Conservation (phyloP, 2,888 invertebrate species). For the Uropetala carovei region DNA sequence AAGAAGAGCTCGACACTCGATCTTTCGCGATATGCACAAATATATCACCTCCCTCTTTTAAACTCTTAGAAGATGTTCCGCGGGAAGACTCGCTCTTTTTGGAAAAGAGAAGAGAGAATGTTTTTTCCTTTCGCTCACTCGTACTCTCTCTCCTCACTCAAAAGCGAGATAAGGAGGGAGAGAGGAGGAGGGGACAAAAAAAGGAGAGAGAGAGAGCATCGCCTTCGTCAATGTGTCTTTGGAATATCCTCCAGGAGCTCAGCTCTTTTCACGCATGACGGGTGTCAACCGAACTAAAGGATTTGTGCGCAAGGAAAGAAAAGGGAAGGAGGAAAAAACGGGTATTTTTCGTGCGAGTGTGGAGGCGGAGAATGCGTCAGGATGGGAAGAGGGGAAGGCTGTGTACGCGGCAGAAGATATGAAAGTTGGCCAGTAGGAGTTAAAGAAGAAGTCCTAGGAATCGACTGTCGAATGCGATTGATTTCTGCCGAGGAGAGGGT, state of each 20-base stretch:
- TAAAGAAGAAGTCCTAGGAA: background rate
- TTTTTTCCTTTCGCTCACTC: no score
- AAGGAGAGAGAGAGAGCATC: background rate
- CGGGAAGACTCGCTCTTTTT: no score
- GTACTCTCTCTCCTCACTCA: no score
- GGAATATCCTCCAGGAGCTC: constrained; percentile 14
- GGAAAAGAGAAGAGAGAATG: no score
- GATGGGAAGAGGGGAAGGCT: background rate
- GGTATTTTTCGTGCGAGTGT: background rate
- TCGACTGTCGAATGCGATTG: constrained; percentile 9
- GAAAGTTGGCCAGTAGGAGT: background rate
- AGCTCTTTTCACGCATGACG: constrained; percentile 33
- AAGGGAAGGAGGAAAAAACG: background rate
- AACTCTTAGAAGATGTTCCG: no score
- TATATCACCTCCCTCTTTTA: no score
- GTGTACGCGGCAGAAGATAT: background rate
- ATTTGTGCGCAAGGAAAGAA: constrained; percentile 2
- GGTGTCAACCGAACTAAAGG: constrained; percentile 30
- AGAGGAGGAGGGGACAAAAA: no score
- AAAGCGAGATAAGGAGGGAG: background rate
- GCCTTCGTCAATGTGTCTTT: constrained; percentile 21
- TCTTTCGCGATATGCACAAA: no score
- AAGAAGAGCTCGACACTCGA: no score
- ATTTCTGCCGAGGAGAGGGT: background rate
- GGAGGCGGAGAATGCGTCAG: background rate